Evolutionary conservation across 2,113 vertebrate genomes (phyloP), one percentile per base, ranked within the genome.

Genomic region (Arothron firmamentum): DNA sequence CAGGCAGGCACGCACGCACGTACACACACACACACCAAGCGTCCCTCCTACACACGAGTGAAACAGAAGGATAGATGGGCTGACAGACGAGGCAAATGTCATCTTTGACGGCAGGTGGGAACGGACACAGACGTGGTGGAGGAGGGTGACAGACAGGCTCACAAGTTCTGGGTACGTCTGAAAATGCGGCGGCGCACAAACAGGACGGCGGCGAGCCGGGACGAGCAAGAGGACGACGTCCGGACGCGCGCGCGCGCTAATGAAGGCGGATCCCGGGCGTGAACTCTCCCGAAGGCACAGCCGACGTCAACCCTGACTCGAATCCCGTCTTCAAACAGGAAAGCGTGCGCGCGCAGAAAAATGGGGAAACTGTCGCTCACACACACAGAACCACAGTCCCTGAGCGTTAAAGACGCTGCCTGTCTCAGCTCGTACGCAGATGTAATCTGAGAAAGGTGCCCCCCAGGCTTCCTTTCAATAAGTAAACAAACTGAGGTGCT

Each of bases 231-330:
- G 59, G 57, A 50, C 77, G 70, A 56, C 61, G 79, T 89, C 81
- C 80, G 84, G 79, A 87, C 82, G 77, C 77, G 75, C 34, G 59
- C 82, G 77, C 77, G 75, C 34, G 59, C 78, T 79, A 75, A 85
- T 82, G 64, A 85, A 82, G n/a, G n/a, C n/a, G n/a, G n/a, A n/a
- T n/a, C n/a, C n/a, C n/a, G n/a, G n/a, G n/a, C n/a, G n/a, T n/a
- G n/a, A n/a, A n/a, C n/a, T n/a, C n/a, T n/a, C n/a, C n/a, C n/a
- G n/a, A n/a, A n/a, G n/a, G n/a, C n/a, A n/a, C n/a, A n/a, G n/a
- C n/a, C n/a, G n/a, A n/a, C n/a, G n/a, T n/a, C n/a, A n/a, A n/a
- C n/a, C n/a, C n/a, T n/a, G n/a, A n/a, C n/a, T n/a, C n/a, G n/a
- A n/a, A n/a, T n/a, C n/a, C n/a, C n/a, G n/a, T n/a, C n/a, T n/a